phyloP scores from a whole-genome alignment of 2,113 vertebrate genomes.

The Microcebus tavaratra region DNA sequence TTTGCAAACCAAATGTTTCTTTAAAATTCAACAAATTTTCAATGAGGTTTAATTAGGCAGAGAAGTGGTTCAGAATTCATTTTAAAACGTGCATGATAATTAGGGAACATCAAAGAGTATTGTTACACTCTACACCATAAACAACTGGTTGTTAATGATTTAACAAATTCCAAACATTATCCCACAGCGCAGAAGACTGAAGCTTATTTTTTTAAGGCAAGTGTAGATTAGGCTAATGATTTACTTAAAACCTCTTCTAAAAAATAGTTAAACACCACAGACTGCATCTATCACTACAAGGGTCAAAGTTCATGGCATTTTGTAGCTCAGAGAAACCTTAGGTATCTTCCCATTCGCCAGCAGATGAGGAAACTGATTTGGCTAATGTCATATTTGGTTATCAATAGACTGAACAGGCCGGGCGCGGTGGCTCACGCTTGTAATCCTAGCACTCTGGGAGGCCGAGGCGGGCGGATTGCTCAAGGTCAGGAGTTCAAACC shows the following conservation, averaged over 20 bases:
- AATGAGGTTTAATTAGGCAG: slow-evolving; percentile 73
- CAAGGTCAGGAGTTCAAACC: too few relatives aligned
- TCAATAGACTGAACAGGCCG: neutral
- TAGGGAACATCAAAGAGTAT: slow-evolving; percentile 75
- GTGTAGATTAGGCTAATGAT: slow-evolving; percentile 77
- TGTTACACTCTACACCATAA: slow-evolving; percentile 74
- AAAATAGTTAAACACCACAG: neutral
- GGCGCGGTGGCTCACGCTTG: too few relatives aligned
- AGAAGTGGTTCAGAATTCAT: slow-evolving; percentile 72
- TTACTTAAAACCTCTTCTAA: slow-evolving; percentile 54
- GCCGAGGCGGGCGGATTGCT: too few relatives aligned
- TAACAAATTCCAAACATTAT: slow-evolving; percentile 81
- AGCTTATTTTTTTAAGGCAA: slow-evolving; percentile 73
- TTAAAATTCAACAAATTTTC: slow-evolving; percentile 78
- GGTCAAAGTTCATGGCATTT: slow-evolving; percentile 43
- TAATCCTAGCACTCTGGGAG: too few relatives aligned
- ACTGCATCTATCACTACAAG: neutral
- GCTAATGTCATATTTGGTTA: neutral
- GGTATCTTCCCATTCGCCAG: neutral
- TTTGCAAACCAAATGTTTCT: slow-evolving; percentile 78
- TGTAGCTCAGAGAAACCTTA: neutral
- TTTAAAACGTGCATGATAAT: slow-evolving; percentile 75
- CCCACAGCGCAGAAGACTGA: slow-evolving; percentile 66
- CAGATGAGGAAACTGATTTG: neutral
- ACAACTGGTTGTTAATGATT: slow-evolving; percentile 80